Conservation (phyloP, 2,113 vertebrate species). For the Trochalopteron elliotii region DNA sequence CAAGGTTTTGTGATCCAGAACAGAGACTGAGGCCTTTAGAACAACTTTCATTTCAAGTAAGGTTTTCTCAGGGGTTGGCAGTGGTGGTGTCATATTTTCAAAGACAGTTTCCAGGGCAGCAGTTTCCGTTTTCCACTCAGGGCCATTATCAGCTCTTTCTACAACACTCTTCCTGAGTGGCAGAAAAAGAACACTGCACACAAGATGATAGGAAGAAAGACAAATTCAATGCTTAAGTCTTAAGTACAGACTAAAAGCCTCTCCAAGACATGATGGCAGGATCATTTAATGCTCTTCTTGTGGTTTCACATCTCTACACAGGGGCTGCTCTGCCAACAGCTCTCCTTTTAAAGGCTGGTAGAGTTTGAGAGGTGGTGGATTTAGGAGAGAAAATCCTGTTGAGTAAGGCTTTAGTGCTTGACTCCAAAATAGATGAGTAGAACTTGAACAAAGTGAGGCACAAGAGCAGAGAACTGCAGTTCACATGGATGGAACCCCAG, state of each 20-base stretch:
- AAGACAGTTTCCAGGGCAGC: neutral
- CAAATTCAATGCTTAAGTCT: neutral
- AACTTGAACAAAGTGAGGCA: neutral
- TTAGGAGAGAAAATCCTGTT: neutral
- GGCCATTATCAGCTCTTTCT: neutral
- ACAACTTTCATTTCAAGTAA: neutral
- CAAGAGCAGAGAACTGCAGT: neutral
- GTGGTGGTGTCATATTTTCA: neutral
- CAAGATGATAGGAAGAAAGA: neutral
- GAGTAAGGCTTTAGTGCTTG: neutral
- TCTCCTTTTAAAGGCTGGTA: neutral
- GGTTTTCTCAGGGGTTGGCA: neutral
- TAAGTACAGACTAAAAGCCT: neutral
- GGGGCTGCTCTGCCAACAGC: neutral
- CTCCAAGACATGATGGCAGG: neutral
- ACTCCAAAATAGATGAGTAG: neutral
- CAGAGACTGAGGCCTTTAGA: neutral
- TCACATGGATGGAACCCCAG: neutral
- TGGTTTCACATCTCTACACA: neutral
- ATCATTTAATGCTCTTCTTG: neutral
- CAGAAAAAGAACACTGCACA: neutral
- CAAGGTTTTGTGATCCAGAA: neutral
- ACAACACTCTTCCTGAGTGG: neutral
- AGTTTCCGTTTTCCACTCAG: conserved; percentile 4
- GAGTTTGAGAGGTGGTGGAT: neutral